These are phyloP conservation scores for Drosophila littoralis DNA, from an alignment of 1,140 invertebrate species.

Conservation along the genomic window DNA sequence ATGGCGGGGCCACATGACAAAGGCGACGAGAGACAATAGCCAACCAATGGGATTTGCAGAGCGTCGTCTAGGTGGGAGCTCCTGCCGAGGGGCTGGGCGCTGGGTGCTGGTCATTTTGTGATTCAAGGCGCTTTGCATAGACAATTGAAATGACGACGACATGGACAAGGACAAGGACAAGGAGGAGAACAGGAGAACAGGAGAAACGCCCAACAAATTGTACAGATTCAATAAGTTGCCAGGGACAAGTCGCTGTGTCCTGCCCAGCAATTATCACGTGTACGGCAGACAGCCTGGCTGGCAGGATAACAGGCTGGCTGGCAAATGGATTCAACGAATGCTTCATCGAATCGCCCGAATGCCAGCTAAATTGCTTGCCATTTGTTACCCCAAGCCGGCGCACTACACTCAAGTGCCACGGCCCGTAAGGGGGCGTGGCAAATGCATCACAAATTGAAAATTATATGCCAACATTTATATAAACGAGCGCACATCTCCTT, in stretches of 20 bases:
- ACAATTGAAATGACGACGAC: conserved; percentile 73
- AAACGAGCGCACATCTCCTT: background rate
- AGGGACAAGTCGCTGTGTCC: conserved; percentile 17
- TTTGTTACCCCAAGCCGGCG: conserved; percentile 26
- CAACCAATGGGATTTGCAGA: conserved; percentile 43
- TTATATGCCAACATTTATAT: conserved; percentile 27
- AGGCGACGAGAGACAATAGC: conserved; percentile 66
- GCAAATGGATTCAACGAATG: conserved; percentile 38
- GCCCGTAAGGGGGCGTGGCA: conserved; percentile 7
- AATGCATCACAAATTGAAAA: conserved; percentile 31
- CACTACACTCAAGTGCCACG: background rate
- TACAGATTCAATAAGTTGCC: conserved; percentile 77
- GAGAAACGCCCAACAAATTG: conserved; percentile 65
- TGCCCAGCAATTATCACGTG: conserved; percentile 66
- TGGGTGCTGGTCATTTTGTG: conserved; percentile 64
- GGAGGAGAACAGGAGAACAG: background rate
- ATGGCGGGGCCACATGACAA: conserved; percentile 21
- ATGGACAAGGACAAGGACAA: too few species aligned
- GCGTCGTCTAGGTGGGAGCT: background rate
- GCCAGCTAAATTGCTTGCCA: conserved; percentile 51
- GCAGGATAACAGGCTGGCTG: conserved; percentile 4
- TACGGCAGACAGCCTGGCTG: conserved; percentile 12
- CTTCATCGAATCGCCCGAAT: conserved; percentile 49
- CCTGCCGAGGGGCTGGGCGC: background rate
- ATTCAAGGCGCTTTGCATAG: conserved; percentile 76